These are phyloP conservation scores for Meloe dianella DNA, from an alignment of 2,888 invertebrate genomes.

Conservation along the genomic window DNA sequence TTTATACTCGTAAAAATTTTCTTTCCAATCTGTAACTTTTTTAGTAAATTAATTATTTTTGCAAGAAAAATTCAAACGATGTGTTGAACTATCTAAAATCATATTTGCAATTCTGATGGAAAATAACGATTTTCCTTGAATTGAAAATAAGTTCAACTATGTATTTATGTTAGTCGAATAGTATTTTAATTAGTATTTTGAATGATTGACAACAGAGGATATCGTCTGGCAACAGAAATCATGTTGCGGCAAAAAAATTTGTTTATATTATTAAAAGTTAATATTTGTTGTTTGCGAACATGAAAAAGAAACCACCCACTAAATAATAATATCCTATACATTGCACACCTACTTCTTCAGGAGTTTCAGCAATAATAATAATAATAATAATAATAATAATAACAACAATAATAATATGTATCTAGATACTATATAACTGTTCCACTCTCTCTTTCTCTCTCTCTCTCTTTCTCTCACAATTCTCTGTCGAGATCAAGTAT, in stretches of 20 bases:
- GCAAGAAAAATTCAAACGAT: background rate
- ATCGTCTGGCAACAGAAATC: background rate
- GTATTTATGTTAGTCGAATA: no score
- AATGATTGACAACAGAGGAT: background rate
- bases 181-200: slow-evolving; percentile 1
- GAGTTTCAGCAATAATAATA: background rate
- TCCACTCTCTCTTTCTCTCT: no score
- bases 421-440: background rate
- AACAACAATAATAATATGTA: background rate
- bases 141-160: background rate
- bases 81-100: background rate
- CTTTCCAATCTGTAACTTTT: no score
- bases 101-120: background rate
- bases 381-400: background rate
- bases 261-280: background rate
- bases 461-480: no score
- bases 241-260: background rate
- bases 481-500: slow-evolving; percentile 8
- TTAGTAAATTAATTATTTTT: background rate
- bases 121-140: background rate
- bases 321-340: no score
- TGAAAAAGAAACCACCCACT: background rate
- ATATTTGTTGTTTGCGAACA: background rate
- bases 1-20: background rate
- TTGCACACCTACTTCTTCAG: background rate